Evolutionary conservation across 2,113 vertebrate species (phyloP).

Genomic region (Neotoma lepida): DNA sequence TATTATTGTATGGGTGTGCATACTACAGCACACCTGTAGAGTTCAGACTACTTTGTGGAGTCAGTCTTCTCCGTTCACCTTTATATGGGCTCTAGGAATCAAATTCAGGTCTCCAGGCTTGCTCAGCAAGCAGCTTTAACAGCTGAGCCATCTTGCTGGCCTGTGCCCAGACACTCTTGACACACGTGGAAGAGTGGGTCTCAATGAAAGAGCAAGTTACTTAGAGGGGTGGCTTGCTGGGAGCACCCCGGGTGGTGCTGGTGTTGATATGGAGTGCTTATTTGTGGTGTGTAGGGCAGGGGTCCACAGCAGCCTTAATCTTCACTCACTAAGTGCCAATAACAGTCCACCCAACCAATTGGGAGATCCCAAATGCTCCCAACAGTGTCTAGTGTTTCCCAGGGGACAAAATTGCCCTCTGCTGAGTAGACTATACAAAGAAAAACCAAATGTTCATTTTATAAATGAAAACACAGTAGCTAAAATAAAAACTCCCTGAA

Average conservation of each 20-base stretch:
- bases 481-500: not conserved
- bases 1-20: not conserved
- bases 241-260: not conserved
- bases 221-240: not conserved
- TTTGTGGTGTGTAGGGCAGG: not conserved
- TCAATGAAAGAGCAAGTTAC: not conserved
- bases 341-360: not conserved
- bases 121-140: not conserved
- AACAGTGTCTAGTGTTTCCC: not conserved
- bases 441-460: not conserved
- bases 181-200: not conserved
- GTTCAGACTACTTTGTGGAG: not conserved
- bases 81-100: not conserved
- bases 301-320: no score
- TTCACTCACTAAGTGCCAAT: not conserved
- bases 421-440: not conserved
- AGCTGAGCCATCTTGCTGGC: not conserved
- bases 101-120: not conserved
- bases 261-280: not conserved
- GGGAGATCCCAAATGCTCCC: not conserved
- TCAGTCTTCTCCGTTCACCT: accelerated
- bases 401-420: not conserved
- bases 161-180: not conserved
- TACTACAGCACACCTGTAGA: not conserved
- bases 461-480: not conserved